phyloP scores from a whole-genome alignment of 2,888 invertebrate species.

The Cephalotes varians region DNA sequence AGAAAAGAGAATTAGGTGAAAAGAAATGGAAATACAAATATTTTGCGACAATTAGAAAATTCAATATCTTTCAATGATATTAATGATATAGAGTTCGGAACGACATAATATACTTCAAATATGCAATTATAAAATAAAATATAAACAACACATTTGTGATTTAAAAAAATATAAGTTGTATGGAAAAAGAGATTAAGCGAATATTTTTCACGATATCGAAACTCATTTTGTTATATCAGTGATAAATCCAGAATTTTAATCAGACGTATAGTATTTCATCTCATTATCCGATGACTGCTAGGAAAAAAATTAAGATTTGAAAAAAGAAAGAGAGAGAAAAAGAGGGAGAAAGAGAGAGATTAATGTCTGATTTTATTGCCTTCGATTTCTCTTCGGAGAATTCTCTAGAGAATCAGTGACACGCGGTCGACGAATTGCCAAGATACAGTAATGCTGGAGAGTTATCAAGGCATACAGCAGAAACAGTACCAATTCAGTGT shows the following conservation, averaged over 20 bases:
- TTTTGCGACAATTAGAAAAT: not conserved
- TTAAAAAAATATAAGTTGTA: not conserved
- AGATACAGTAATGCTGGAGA: not conserved
- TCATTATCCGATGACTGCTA: conserved; percentile 56
- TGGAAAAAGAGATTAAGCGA: not conserved
- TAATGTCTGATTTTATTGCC: conserved; percentile 66
- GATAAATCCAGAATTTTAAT: conserved; percentile 18
- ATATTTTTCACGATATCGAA: not conserved
- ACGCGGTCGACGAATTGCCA: conserved; percentile 59
- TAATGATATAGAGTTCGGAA: not conserved
- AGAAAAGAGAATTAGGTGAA: not conserved
- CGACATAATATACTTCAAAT: not conserved
- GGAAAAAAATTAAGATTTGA: conserved; percentile 62
- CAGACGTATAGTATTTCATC: conserved; percentile 24
- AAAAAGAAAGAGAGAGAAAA: not conserved
- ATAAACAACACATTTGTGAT: not conserved
- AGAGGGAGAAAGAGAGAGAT: conserved; percentile 23
- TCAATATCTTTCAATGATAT: not conserved
- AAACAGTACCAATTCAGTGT: conserved; percentile 14
- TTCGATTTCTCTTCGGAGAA: conserved; percentile 63
- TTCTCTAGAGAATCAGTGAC: conserved; percentile 58
- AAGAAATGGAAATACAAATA: not conserved
- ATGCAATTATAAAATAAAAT: not conserved
- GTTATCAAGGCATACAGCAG: conserved; percentile 21
- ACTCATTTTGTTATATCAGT: not conserved